A percentile compares a stretch with the other conserved stretches of the same genome.
phyloP scores from a whole-genome alignment of 2,888 invertebrate genomes.

The Neoscelio sp. region DNA sequence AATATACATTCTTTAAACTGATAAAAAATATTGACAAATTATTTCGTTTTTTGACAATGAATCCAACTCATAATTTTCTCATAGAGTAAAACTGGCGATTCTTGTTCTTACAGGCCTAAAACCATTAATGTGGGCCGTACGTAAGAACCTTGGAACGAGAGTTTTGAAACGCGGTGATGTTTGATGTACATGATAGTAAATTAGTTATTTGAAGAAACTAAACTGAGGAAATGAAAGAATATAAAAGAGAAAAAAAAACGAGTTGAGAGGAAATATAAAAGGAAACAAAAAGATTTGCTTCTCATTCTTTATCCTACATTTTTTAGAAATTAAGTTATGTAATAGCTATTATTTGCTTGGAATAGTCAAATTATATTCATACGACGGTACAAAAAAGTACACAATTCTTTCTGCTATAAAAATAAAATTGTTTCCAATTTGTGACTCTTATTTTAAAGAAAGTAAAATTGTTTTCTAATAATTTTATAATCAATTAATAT shows the following conservation, averaged over 20 bases:
- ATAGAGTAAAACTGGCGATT: constrained; percentile 7
- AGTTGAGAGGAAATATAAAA: constrained; percentile 34
- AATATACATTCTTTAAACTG: no score
- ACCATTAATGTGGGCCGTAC: constrained; percentile 41
- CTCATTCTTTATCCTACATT: no score
- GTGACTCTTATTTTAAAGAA: no score
- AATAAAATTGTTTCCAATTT: no score
- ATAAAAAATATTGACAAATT: constrained; percentile 12
- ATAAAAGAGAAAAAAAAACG: constrained; percentile 39
- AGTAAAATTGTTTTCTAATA: no score
- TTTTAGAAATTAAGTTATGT: constrained; percentile 26
- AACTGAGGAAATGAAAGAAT: constrained; percentile 53
- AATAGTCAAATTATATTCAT: no score
- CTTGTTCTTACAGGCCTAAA: constrained; percentile 31
- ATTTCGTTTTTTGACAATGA: not conserved
- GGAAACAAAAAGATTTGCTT: no score
- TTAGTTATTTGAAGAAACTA: constrained; percentile 61
- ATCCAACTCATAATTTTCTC: constrained; percentile 11
- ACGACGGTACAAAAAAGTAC: no score
- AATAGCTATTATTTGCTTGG: no score
- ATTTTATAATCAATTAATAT: no score
- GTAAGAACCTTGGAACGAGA: constrained; percentile 21
- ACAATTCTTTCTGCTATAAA: no score
- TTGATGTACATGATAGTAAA: constrained; percentile 63
- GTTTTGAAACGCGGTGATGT: constrained; percentile 52